phyloP scores from a whole-genome alignment of 2,113 vertebrate species.

The Peromyscus californicus region DNA sequence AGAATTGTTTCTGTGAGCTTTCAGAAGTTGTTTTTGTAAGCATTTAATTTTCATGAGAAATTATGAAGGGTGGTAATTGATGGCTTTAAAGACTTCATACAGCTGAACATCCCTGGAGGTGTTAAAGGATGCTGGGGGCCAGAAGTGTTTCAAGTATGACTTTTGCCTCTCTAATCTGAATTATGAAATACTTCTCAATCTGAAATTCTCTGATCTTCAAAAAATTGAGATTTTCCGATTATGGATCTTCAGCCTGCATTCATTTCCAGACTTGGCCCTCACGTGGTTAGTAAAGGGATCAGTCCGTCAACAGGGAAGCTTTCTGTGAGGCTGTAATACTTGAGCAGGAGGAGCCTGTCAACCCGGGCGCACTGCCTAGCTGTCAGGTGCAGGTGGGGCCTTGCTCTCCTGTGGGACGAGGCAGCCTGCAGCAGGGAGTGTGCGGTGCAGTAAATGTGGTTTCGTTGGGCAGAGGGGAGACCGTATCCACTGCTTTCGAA shows the following conservation, averaged over 20 bases:
- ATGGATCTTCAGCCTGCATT: neutral
- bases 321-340: accelerated
- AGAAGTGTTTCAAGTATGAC: neutral
- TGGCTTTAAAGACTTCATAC: neutral
- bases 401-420: accelerated
- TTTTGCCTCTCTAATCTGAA: neutral
- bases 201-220: neutral
- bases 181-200: neutral
- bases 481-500: accelerated
- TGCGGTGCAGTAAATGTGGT: neutral
- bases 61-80: neutral
- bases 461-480: neutral
- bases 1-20: neutral
- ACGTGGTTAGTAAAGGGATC: neutral
- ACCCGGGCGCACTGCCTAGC: neutral
- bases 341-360: neutral
- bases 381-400: neutral
- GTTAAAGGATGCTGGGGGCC: neutral
- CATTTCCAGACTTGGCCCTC: neutral
- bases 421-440: neutral
- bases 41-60: neutral
- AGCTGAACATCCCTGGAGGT: neutral
- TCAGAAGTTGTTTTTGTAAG: slow-evolving; percentile 1
- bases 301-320: neutral
- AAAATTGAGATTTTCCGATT: neutral